phyloP scores from a whole-genome alignment of 2,888 invertebrate species.

The Empis stercorea region DNA sequence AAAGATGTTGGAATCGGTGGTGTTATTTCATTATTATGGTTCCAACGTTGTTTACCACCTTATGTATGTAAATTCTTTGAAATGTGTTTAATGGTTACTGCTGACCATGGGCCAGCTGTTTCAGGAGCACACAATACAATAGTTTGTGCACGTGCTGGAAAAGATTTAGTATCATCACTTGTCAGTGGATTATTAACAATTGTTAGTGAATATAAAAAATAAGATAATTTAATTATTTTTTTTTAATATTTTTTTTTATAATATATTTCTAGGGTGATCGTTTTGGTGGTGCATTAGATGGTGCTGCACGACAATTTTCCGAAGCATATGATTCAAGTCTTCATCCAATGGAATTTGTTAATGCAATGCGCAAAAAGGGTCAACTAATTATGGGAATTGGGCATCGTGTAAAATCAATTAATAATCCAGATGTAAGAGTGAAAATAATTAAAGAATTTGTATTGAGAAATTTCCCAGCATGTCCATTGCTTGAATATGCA shows the following conservation, averaged over 20 bases:
- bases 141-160: constrained; percentile 92
- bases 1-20: constrained; percentile 96
- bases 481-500: constrained; percentile 90
- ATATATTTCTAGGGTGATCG: constrained; percentile 66
- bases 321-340: constrained; percentile 89
- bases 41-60: constrained; percentile 88
- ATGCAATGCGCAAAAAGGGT: constrained; percentile 92
- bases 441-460: constrained; percentile 95
- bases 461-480: constrained; percentile 81
- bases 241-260: background rate
- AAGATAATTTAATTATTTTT: background rate
- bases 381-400: constrained; percentile 99
- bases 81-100: constrained; percentile 97
- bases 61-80: constrained; percentile 97
- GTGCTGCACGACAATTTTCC: constrained; percentile 94
- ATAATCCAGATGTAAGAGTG: constrained; percentile 97
- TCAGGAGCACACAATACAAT: constrained; percentile 98
- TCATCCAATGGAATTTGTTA: constrained; percentile 97
- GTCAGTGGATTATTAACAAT: constrained; percentile 95
- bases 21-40: constrained; percentile 94
- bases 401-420: constrained; percentile 81
- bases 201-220: constrained; percentile 44
- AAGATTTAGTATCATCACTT: constrained; percentile 90
- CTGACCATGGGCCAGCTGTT: constrained; percentile 97
- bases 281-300: constrained; percentile 96